These are phyloP conservation scores for Gasterosteus nipponicus DNA, from an alignment of 2,113 vertebrate genomes.

Conservation along the genomic window DNA sequence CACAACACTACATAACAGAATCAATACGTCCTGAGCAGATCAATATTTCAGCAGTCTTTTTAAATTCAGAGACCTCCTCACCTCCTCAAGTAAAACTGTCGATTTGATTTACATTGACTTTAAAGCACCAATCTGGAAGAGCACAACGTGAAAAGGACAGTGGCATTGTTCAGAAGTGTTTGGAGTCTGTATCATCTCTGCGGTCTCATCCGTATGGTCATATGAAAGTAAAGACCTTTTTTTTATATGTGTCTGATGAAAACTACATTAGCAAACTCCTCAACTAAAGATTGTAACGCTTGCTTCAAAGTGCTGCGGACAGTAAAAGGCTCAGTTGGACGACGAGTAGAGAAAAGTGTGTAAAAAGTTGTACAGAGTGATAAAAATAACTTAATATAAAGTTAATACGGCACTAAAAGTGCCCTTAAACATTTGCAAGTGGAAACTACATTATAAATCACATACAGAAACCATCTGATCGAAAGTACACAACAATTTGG, in stretches of 20 bases:
- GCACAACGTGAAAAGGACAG: conserved; percentile 13
- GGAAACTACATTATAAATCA: conserved; percentile 44
- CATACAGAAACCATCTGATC: conserved; percentile 17
- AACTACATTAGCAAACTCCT: neutral
- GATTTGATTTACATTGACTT: conserved; percentile 20
- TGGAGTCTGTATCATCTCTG: neutral
- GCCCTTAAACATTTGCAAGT: neutral
- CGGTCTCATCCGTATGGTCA: neutral
- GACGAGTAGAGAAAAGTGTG: neutral
- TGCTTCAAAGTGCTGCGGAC: conserved; percentile 39
- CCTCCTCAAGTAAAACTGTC: neutral
- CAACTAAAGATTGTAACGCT: conserved; percentile 15
- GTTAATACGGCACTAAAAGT: conserved; percentile 6
- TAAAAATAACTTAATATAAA: neutral
- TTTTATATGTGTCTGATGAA: neutral
- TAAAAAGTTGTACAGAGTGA: conserved; percentile 9
- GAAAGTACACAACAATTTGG: conserved; percentile 35
- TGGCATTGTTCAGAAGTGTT: conserved; percentile 5
- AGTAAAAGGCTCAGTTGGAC: conserved; percentile 35
- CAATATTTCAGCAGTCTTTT: conserved; percentile 1
- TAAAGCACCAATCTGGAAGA: conserved; percentile 56
- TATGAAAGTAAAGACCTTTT: conserved; percentile 21
- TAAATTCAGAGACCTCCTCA: conserved; percentile 2
- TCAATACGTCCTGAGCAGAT: conserved; percentile 48
- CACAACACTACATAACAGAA: conserved; percentile 21